Conservation (phyloP, 2,797 vertebrate species). For the Bradypodion ventrale region DNA sequence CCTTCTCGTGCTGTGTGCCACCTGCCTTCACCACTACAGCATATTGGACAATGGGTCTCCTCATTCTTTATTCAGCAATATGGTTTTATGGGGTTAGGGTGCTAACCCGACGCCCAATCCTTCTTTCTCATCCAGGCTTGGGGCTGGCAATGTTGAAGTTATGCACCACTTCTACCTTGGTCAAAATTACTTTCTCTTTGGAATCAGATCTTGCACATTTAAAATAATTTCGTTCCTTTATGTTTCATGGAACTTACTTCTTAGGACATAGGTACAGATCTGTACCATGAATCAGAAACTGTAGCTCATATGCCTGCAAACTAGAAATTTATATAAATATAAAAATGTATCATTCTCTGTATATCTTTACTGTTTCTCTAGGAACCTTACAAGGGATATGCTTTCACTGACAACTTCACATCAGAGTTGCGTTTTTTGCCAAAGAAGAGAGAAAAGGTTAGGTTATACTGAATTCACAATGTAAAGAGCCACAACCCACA, state of each 20-base stretch:
- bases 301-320: not conserved
- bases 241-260: not conserved
- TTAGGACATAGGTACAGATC: not conserved
- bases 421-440: slow-evolving; percentile 23
- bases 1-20: too few relatives aligned
- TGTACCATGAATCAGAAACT: fast-evolving
- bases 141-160: too few relatives aligned
- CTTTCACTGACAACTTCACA: slow-evolving; percentile 31
- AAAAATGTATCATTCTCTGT: not conserved
- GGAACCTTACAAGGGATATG: slow-evolving; percentile 13
- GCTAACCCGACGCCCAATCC: too few relatives aligned
- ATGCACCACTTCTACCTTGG: not conserved
- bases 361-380: slow-evolving; percentile 16
- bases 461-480: not conserved
- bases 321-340: not conserved
- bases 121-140: too few relatives aligned
- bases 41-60: too few relatives aligned
- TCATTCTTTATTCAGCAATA: too few relatives aligned
- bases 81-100: too few relatives aligned
- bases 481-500: not conserved
- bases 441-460: slow-evolving; percentile 19
- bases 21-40: too few relatives aligned
- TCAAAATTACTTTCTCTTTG: not conserved
- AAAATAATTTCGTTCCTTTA: slow-evolving; percentile 4
- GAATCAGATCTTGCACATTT: slow-evolving; percentile 20